phyloP scores from a whole-genome alignment of 1,140 invertebrate species.

The Aphaenogaster rudis region DNA sequence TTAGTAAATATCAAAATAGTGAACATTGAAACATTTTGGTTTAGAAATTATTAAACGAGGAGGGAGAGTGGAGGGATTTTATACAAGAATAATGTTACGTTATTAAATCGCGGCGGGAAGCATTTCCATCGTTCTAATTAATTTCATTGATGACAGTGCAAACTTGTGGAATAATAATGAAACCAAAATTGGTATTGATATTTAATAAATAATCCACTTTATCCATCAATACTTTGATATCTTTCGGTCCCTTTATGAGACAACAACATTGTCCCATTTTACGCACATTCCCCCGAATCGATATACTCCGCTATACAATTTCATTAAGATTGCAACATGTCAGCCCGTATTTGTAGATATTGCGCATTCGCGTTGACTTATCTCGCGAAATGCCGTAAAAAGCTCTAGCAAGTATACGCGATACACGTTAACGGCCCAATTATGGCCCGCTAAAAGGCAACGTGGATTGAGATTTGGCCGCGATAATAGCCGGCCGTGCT shows the following conservation, averaged over 20 bases:
- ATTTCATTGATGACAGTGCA: neutral
- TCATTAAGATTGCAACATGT: conserved; percentile 28
- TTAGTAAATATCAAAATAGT: conserved; percentile 21
- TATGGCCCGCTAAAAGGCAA: conserved; percentile 61
- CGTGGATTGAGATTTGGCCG: conserved; percentile 55
- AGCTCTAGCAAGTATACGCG: neutral
- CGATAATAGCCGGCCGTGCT: conserved; percentile 40
- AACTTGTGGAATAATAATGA: conserved; percentile 17
- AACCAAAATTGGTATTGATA: neutral
- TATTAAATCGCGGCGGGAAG: conserved; percentile 28
- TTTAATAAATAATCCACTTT: conserved; percentile 25
- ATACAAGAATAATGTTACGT: neutral
- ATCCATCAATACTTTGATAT: neutral
- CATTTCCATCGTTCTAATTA: neutral
- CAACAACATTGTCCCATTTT: neutral
- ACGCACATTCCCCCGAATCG: too few species aligned
- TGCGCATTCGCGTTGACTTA: conserved; percentile 34
- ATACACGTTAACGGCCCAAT: conserved; percentile 62
- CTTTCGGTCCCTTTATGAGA: too few species aligned
- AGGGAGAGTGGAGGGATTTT: neutral
- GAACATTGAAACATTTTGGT: conserved; percentile 30
- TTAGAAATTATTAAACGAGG: conserved; percentile 48
- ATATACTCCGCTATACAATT: neutral
- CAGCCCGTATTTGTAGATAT: neutral
- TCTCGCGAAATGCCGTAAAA: conserved; percentile 28